A percentile compares a stretch with the other conserved stretches of the same genome.
phyloP scores from a whole-genome alignment of 2,113 vertebrate genomes.

The Macrotis lagotis region DNA sequence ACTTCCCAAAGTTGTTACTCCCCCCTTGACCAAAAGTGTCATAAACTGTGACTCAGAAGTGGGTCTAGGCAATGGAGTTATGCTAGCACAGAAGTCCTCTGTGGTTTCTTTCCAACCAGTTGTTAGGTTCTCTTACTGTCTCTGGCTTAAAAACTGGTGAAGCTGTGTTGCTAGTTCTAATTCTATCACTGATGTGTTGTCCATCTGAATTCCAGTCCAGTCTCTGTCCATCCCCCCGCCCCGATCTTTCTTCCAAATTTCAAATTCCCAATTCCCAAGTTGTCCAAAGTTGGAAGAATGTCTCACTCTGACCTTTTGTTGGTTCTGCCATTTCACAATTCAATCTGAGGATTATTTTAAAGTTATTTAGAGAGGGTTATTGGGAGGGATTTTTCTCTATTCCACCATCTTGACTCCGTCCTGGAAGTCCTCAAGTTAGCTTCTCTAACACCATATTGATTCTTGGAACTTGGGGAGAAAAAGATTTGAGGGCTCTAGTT shows the following conservation, averaged over 20 bases:
- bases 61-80: not conserved
- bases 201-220: not conserved
- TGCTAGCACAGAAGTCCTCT: not conserved
- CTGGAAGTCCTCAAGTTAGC: not conserved
- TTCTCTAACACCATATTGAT: not conserved
- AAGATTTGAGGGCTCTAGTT: not conserved
- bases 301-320: too few species aligned
- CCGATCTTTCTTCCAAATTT: not conserved
- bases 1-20: not conserved
- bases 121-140: not conserved
- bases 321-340: not conserved
- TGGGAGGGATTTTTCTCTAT: not conserved
- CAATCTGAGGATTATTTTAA: not conserved
- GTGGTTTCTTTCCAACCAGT: not conserved
- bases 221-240: not conserved
- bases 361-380: not conserved
- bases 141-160: not conserved
- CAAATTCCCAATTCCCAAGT: not conserved
- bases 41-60: not conserved
- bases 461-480: not conserved
- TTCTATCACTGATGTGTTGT: not conserved
- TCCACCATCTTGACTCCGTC: not conserved
- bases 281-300: too few species aligned
- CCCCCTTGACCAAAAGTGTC: not conserved
- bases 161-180: not conserved